Base-by-base conservation (phyloP, 1,140 invertebrate species). In the Drosophila eugracilis region DNA sequence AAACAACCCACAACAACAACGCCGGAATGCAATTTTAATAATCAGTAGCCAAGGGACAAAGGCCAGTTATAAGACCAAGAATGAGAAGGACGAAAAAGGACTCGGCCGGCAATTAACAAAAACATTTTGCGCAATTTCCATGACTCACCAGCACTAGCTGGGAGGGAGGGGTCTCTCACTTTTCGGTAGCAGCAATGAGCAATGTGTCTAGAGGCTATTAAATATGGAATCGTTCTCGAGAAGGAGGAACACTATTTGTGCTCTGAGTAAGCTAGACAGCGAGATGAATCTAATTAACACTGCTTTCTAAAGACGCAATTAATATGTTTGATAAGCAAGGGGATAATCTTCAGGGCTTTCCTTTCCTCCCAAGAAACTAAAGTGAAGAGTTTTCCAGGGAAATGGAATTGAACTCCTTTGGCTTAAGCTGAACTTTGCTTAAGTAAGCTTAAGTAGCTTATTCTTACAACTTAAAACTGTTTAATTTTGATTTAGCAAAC, bases 1-100 rank as follows among this genome's bases (percentile, higher is more conserved):
- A 84, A 84, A 71, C 49, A 71, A 70, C 41, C 62, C 75, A 83
- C 53, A 77, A 58, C 47, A 58, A 45, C 39, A 62, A 32, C 70
- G 22, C 2, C 36, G 57, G 41, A 74, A 41, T 62, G 49, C 69
- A 65, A 74, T 74, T 74, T 74, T 37, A 55, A 63, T 65, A 53
- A 74, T 66, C 60, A 66, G 52, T 58, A 78, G 48, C 52, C 14
- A 41, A 58, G 52, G 22, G 22, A 67, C 63, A 53, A 67, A 22
- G 45, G 34, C 15, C 17, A 12, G 17, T 4, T 21, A 4, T 6
- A 15, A 1, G 5, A n/a, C 9, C 9, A 47, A 44, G 22, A 5
- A 36, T 15, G 21, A 32, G 7, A 21, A n/a, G 19, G 41, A 47
- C 44, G 24, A 47, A 4, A 0, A 47, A 21, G 54, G 17, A 48